A percentile compares a stretch with the other conserved stretches of the same genome.
Conservation (phyloP, 2,113 vertebrate genomes). For the Mohoua ochrocephala region DNA sequence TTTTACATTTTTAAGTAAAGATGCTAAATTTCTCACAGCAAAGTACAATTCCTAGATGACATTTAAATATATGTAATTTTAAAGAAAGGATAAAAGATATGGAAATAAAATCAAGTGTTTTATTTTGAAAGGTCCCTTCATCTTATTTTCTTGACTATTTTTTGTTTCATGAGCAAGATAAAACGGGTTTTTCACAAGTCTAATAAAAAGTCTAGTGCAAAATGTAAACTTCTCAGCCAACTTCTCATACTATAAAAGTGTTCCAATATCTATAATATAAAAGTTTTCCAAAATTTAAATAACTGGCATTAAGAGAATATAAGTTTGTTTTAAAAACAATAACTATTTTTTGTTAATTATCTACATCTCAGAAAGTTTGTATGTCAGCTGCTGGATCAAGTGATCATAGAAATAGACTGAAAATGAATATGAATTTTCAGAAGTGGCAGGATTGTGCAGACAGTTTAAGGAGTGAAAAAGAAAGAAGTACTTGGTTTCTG, state of each 20-base stretch:
- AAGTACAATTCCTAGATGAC: not conserved
- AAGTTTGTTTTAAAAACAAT: not conserved
- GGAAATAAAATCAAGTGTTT: not conserved
- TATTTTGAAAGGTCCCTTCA: not conserved
- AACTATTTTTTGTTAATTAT: not conserved
- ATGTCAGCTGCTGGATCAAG: not conserved
- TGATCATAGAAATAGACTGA: not conserved
- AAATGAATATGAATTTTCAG: not conserved
- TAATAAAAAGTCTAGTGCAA: not conserved
- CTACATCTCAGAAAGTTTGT: not conserved
- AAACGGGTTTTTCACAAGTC: not conserved
- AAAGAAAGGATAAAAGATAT: not conserved
- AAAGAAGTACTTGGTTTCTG: not conserved
- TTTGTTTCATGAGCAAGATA: not conserved
- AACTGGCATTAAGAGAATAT: rapidly evolving
- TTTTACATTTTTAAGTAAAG: not conserved
- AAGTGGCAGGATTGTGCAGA: not conserved
- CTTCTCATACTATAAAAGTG: not conserved
- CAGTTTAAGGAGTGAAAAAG: not conserved
- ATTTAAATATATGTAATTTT: not conserved
- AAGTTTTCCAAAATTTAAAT: not conserved
- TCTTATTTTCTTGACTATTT: not conserved
- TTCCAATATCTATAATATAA: not conserved
- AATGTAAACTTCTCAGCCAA: not conserved
- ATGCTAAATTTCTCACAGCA: not conserved